phyloP scores from a whole-genome alignment of 2,797 vertebrate species.

The Sebastes hubbsi region DNA sequence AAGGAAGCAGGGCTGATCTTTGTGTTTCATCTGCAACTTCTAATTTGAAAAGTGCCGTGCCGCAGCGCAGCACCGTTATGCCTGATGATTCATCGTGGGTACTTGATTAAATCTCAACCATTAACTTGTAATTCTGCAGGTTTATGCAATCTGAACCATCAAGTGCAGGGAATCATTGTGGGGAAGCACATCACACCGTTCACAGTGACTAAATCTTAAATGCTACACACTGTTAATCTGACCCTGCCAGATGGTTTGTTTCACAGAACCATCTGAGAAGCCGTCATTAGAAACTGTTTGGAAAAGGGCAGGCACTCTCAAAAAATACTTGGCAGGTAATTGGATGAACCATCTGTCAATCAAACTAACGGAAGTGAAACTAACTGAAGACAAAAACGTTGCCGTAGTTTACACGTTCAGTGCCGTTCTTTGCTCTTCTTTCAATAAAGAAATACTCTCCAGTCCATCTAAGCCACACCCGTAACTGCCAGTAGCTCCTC shows the following conservation, averaged over 20 bases:
- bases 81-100: background rate
- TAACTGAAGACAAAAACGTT: accelerated
- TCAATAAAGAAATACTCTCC: too few relatives aligned
- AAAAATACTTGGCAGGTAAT: too few relatives aligned
- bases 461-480: too few relatives aligned
- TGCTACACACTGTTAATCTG: too few relatives aligned
- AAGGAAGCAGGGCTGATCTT: background rate
- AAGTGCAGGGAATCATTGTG: background rate
- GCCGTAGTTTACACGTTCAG: too few relatives aligned
- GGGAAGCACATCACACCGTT: background rate
- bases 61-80: background rate
- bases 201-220: background rate
- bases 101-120: background rate
- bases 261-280: too few relatives aligned
- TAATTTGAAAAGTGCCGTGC: background rate
- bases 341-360: too few relatives aligned
- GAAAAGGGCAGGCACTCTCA: too few relatives aligned
- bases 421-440: background rate
- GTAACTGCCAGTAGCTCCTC: too few relatives aligned
- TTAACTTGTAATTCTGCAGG: background rate
- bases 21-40: background rate
- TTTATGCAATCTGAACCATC: background rate
- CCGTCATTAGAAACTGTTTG: too few relatives aligned
- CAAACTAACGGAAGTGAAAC: too few relatives aligned
- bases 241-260: too few relatives aligned